Evolutionary conservation across 2,797 vertebrate genomes (phyloP), one percentile per base, ranked within the genome.

Genomic region (Phyllotis vaccarum): DNA sequence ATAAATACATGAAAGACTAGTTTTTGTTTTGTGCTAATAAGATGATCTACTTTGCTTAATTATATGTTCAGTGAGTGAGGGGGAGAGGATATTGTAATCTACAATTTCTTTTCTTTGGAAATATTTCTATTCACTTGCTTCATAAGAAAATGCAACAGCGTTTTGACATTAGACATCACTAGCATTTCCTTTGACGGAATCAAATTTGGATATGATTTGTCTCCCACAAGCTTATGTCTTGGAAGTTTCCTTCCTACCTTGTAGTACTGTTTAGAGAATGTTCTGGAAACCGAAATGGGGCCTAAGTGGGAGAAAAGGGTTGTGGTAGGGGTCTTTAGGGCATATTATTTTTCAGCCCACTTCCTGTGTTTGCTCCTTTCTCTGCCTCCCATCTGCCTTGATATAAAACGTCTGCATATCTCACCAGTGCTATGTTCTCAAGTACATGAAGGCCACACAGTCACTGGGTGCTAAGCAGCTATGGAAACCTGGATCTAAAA

Each of bases 1-100:
- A 92, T n/a, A 58, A 80, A 66, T 86, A 46, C 21, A 56, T 82
- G 87, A 87, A 90, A 82, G 49, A 93, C n/a, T 74, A 9, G 37
- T 17, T 87, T 94, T 87, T 81, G 52, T 81, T 79, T 62, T 60
- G 21, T 90, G 29, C 37, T 37, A 40, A 40, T 93, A 60, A 93
- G 88, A 34, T 60, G 56, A 37, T 85, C 95, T 96, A 64, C n/a
- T 68, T 62, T 95, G 56, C 54, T 78, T 76, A 89, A 78, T 82
- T 89, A 24, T 89, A 24, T 43, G 40, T 87, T 40, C 70, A 60
- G 43, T 76, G 64, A n/a, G 64, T 34, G 31, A 34, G 64, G 34
- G 64, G 34, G 31, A 66, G 66, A 52, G 46, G 31, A 5, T 85
- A 37, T 86, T 86, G 91, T 89, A 83, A 83, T 52, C 37, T 17